These are phyloP conservation scores for Drosophila triauraria DNA, from an alignment of 1,140 invertebrate species.

Conservation along the genomic window DNA sequence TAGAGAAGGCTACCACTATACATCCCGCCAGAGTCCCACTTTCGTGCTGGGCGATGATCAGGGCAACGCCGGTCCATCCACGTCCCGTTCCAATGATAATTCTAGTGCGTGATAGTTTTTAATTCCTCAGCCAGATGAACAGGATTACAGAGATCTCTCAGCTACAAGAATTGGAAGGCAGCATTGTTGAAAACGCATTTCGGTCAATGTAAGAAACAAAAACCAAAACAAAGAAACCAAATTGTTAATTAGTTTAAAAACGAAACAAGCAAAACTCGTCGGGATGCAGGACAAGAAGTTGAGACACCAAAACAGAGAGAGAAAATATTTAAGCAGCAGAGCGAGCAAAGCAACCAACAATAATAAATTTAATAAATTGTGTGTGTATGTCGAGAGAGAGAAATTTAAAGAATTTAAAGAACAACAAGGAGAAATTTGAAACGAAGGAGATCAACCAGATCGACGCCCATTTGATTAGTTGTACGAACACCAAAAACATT, in stretches of 20 bases:
- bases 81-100: constrained; percentile 85
- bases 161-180: constrained; percentile 28
- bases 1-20: constrained; percentile 85
- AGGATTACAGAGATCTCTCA: constrained; percentile 45
- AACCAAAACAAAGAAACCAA: constrained; percentile 50
- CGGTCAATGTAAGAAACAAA: constrained; percentile 54
- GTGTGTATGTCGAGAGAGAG: constrained; percentile 64
- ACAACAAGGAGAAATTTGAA: constrained; percentile 48
- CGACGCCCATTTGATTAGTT: constrained; percentile 73
- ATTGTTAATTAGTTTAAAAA: constrained; percentile 78
- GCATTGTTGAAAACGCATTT: constrained; percentile 60
- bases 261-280: constrained; percentile 54
- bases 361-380: constrained; percentile 80
- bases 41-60: constrained; percentile 84
- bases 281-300: constrained; percentile 18
- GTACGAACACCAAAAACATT: constrained; percentile 58
- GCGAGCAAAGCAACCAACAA: constrained; percentile 79
- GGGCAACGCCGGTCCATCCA: constrained; percentile 82
- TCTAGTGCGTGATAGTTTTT: constrained; percentile 85
- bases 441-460: constrained; percentile 53
- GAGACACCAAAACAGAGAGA: constrained; percentile 38
- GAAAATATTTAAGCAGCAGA: constrained; percentile 69
- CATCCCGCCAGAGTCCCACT: constrained; percentile 85
- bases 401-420: constrained; percentile 80
- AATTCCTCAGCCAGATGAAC: constrained; percentile 70